Conservation (phyloP, 2,113 vertebrate species). For the Gobius niger region DNA sequence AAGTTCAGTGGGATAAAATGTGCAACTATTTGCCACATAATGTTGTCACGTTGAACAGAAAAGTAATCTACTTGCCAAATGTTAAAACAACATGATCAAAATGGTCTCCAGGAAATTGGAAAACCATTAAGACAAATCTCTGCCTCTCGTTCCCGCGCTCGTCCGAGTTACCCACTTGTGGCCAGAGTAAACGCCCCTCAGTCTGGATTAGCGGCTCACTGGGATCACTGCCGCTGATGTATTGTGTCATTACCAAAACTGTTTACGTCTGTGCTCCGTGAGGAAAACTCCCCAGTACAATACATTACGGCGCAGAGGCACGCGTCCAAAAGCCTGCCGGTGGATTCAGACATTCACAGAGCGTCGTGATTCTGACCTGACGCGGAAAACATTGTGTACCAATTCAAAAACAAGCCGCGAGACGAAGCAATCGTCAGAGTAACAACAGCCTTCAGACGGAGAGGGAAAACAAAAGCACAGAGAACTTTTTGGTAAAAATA, state of each 20-base stretch:
- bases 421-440: too few species aligned
- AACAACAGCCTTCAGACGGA: too few species aligned
- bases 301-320: not conserved
- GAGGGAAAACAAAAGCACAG: too few species aligned
- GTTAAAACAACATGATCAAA: too few species aligned
- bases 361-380: not conserved
- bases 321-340: not conserved
- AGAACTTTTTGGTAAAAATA: too few species aligned
- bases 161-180: constrained; percentile 23
- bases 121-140: not conserved
- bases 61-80: too few species aligned
- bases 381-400: not conserved
- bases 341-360: not conserved
- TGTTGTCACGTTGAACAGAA: too few species aligned
- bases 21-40: too few species aligned
- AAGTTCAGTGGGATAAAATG: too few species aligned
- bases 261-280: not conserved
- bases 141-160: not conserved
- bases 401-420: too few species aligned
- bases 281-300: not conserved
- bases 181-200: not conserved
- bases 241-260: not conserved
- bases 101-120: not conserved
- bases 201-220: not conserved
- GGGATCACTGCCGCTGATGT: not conserved